phyloP scores from a whole-genome alignment of 2,797 vertebrate species.

The Myoxocephalus aenaeus region DNA sequence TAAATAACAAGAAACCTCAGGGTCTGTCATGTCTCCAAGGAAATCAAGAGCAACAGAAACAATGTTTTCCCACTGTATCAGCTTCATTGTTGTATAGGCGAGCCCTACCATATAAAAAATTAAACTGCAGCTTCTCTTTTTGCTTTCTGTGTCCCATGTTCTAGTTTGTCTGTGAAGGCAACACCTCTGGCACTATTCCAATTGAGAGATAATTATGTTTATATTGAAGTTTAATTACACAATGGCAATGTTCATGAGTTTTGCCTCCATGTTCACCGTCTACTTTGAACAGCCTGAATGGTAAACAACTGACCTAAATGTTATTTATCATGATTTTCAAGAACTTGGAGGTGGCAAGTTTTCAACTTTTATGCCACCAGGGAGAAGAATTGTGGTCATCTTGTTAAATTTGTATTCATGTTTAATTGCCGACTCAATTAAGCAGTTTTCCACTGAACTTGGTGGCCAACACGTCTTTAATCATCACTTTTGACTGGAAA shows the following conservation, averaged over 20 bases:
- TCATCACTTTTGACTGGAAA: slow-evolving; percentile 49
- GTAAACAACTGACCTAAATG: neutral
- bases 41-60: slow-evolving; percentile 9
- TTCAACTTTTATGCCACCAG: neutral
- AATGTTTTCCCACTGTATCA: neutral
- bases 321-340: neutral
- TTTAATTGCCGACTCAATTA: slow-evolving; percentile 22
- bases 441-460: slow-evolving; percentile 6
- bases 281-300: neutral
- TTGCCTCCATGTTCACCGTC: neutral
- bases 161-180: neutral
- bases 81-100: neutral
- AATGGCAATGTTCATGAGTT: neutral
- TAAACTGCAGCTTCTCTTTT: neutral
- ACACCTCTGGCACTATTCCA: neutral
- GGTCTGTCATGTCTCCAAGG: slow-evolving; percentile 19
- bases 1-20: slow-evolving; percentile 48
- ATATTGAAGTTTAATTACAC: neutral
- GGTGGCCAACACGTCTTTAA: slow-evolving; percentile 45
- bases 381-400: neutral
- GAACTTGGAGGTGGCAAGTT: neutral
- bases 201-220: neutral
- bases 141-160: neutral
- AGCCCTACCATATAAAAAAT: neutral
- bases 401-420: neutral